Evolutionary conservation across 2,888 invertebrate species (phyloP).

Genomic region (Netelia fuscicornis): DNA sequence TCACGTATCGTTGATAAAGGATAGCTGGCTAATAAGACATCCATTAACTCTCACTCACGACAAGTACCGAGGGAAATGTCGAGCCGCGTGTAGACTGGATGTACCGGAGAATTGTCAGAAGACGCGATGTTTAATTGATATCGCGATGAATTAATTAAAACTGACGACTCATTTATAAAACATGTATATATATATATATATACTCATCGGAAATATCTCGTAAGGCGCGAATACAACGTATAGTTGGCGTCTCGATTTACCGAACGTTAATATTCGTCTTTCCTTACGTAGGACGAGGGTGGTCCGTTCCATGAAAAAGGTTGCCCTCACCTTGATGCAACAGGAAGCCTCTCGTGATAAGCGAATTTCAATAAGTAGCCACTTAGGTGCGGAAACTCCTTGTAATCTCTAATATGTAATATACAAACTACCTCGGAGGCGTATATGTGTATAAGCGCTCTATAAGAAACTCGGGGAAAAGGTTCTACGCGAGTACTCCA

Average conservation of each 20-base stretch:
- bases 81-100: background rate
- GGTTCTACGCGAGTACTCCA: constrained; percentile 29
- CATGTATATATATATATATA: background rate
- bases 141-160: background rate
- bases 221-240: too few species aligned
- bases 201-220: too few species aligned
- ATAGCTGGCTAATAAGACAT: constrained; percentile 1
- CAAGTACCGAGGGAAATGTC: background rate
- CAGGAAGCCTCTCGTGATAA: constrained; percentile 14
- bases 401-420: constrained; percentile 32
- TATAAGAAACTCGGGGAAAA: constrained; percentile 27
- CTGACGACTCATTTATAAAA: background rate
- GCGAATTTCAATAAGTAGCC: constrained; percentile 59
- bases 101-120: background rate
- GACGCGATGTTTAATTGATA: background rate
- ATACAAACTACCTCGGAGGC: constrained; percentile 12
- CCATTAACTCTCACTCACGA: constrained; percentile 1
- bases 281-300: background rate
- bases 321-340: background rate
- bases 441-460: background rate
- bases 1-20: background rate
- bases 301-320: background rate
- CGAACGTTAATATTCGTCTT: background rate
- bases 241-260: too few species aligned
- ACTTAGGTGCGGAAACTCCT: constrained; percentile 41